Base-by-base conservation (phyloP, 2,888 invertebrate species). In the Spisula subtruncata region DNA sequence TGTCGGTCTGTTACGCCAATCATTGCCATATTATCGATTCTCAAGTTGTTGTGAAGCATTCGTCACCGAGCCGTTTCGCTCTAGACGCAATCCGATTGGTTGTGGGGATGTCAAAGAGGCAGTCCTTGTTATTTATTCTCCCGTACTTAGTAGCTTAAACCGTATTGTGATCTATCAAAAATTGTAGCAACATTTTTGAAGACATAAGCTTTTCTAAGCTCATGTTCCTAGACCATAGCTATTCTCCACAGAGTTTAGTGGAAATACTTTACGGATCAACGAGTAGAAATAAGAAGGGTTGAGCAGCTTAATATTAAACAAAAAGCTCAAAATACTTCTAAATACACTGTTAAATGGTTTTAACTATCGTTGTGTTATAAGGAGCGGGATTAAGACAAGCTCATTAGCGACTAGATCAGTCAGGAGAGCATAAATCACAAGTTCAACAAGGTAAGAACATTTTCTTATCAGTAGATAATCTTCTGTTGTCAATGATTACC, bases 191-290 rank as follows among this genome's bases (percentile, higher is more conserved):
- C 93, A 93, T 93, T 94, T 88, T 93, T 93, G 91, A 93, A 90
- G 91, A 92, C 93, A 92, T 94, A 94, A 94, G 93, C 94, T 91
- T 86, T 90, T 88, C 92, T 93, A 94, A 92, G 92, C 93, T 89
- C 84, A 80, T 92, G 85, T 93, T 91, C 90, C 89, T 87, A 88
- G 91, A 83, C 89, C 87, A 75, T 75, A 66, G 81, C 90, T 91
- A 92, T 91, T 92, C 92, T 92, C 91, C 81, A 89, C 84, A 92
- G 92, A 92, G 66, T 92, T n/a, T 88, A 89, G 83, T 79, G 86
- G 86, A 90, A 41, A 89, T 90, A 88, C 86, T 87, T 89, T 90
- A 88, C 85, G 91, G 90, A 88, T 90, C 88, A 91, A 83, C 71
- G 82, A 20, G 79, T 60, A 46, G 80, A 71, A 85, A 75, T 86